A percentile compares a stretch with the other conserved stretches of the same genome.
Evolutionary conservation across 1,140 invertebrate species (phyloP).

Genomic region (Hetaerina americana): DNA sequence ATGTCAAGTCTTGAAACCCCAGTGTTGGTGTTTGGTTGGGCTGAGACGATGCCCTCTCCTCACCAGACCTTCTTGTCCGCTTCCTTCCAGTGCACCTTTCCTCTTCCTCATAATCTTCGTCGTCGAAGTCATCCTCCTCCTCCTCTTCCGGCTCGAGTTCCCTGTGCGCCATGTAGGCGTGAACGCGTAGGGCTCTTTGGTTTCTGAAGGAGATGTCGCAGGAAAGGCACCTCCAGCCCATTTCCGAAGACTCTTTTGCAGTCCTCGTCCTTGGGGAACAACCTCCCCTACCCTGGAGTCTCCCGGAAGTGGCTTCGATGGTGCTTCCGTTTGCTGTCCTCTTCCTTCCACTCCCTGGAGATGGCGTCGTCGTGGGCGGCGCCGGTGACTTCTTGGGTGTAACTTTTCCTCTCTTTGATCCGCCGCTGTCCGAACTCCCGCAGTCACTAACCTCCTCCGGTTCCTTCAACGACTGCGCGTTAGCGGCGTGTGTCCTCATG

Average conservation of each 20-base stretch:
- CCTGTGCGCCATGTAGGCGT: slow-evolving; percentile 43
- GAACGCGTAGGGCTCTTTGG: slow-evolving; percentile 50
- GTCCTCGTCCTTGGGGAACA: slow-evolving; percentile 8
- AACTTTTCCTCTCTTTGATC: slow-evolving; percentile 1
- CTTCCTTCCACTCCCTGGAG: too few species aligned
- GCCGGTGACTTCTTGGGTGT: too few species aligned
- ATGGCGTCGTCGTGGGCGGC: slow-evolving; percentile 18
- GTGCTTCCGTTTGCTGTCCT: slow-evolving; percentile 20
- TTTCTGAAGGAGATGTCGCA: slow-evolving; percentile 58
- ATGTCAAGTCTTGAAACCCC: slow-evolving; percentile 61
- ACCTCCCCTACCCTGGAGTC: slow-evolving; percentile 4
- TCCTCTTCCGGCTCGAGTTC: neutral
- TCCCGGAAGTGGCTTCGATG: slow-evolving; percentile 13
- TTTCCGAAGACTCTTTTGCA: slow-evolving; percentile 3
- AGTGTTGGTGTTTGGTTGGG: slow-evolving; percentile 16
- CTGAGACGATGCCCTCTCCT: neutral
- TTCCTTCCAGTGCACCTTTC: slow-evolving; percentile 16
- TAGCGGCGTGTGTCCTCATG: slow-evolving; percentile 49
- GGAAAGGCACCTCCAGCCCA: slow-evolving; percentile 39
- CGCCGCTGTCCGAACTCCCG: slow-evolving; percentile 24
- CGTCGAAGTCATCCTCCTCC: too few species aligned
- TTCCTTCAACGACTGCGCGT: slow-evolving; percentile 9
- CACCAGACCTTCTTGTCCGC: neutral
- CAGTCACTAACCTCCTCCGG: slow-evolving; percentile 27
- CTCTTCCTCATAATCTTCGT: slow-evolving; percentile 23